Evolutionary conservation across 2,797 vertebrate species (phyloP).

Genomic region (Enteromius fasciolatus): DNA sequence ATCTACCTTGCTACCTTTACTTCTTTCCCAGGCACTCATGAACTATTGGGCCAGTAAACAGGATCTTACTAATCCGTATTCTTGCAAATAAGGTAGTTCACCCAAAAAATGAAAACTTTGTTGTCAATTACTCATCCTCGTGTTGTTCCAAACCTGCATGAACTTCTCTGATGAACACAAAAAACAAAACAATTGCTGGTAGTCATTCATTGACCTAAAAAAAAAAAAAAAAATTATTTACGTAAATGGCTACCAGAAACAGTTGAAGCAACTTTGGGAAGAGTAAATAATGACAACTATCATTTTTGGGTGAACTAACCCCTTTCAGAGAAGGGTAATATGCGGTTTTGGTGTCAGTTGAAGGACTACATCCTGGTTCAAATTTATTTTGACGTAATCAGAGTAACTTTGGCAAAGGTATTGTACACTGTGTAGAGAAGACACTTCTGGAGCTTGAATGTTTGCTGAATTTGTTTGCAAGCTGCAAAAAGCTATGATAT

Average conservation of each 20-base stretch:
- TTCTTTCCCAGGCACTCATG: neutral
- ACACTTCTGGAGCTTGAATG: neutral
- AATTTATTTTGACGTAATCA: neutral
- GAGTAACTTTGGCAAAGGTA: neutral
- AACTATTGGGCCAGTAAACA: constrained; percentile 23
- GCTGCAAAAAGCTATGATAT: neutral
- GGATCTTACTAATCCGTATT: neutral
- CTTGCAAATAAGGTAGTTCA: neutral
- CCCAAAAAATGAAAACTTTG: neutral
- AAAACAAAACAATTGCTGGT: neutral
- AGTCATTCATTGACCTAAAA: neutral
- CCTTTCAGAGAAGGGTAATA: neutral
- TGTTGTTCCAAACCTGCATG: neutral
- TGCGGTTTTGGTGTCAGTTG: neutral
- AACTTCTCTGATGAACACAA: neutral
- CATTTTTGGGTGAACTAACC: neutral
- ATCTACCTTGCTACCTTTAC: neutral
- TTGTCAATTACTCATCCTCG: neutral
- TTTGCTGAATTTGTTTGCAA: neutral
- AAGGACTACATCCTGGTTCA: neutral
- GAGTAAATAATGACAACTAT: neutral
- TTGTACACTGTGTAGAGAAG: neutral
- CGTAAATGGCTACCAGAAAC: neutral
- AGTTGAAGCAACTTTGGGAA: neutral
- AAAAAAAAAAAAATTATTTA: too few species aligned